A percentile compares a stretch with the other conserved stretches of the same genome.
Evolutionary conservation across 2,888 invertebrate species (phyloP).

Genomic region (Volucella inanis): DNA sequence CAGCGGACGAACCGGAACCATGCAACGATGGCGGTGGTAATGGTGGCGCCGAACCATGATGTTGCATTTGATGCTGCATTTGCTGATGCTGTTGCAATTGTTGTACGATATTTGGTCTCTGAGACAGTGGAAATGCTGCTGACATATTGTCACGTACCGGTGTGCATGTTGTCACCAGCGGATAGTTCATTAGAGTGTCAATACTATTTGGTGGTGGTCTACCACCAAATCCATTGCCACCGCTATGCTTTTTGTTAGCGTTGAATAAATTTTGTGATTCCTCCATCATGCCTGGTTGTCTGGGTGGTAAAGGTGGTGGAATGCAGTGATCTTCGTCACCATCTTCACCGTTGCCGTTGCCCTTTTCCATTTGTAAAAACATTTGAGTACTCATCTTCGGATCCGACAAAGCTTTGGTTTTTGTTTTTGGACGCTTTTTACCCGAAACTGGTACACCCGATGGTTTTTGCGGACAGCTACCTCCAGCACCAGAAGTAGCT

Average conservation of each 20-base stretch:
- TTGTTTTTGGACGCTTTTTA: conserved; percentile 80
- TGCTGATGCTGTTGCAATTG: conserved; percentile 83
- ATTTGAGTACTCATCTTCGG: conserved; percentile 83
- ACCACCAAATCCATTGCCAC: conserved; percentile 60
- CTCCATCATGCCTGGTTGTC: conserved; percentile 84
- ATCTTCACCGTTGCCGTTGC: conserved; percentile 77
- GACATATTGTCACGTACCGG: conserved; percentile 82
- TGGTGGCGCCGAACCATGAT: conserved; percentile 64
- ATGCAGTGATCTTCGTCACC: conserved; percentile 82
- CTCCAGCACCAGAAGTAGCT: background rate
- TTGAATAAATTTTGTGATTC: conserved; percentile 78
- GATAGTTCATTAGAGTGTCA: conserved; percentile 82
- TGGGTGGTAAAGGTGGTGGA: conserved; percentile 86
- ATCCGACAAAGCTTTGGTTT: conserved; percentile 83
- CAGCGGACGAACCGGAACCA: conserved; percentile 78
- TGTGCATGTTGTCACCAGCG: conserved; percentile 83
- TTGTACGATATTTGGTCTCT: conserved; percentile 83
- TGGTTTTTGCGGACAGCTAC: conserved; percentile 32
- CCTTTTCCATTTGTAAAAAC: conserved; percentile 82
- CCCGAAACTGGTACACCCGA: conserved; percentile 53
- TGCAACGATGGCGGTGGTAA: conserved; percentile 64
- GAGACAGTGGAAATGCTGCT: conserved; percentile 82
- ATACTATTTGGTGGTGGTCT: conserved; percentile 82
- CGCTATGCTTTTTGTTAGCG: conserved; percentile 62
- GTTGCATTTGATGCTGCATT: conserved; percentile 76